phyloP scores from a whole-genome alignment of 2,113 vertebrate species.

The Geococcyx californianus region DNA sequence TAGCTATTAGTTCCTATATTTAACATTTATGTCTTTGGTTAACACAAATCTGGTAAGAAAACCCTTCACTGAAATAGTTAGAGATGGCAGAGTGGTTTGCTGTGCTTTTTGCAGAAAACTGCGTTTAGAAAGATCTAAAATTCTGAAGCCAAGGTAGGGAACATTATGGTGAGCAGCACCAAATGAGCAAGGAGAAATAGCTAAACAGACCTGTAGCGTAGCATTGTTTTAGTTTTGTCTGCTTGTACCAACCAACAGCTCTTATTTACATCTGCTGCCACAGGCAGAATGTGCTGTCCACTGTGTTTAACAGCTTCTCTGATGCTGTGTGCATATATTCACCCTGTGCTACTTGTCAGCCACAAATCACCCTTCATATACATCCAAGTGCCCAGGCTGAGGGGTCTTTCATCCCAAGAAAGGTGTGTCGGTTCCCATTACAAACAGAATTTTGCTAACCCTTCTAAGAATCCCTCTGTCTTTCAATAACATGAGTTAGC shows the following conservation, averaged over 20 bases:
- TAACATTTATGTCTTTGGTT: not conserved
- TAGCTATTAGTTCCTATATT: not conserved
- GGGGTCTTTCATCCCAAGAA: not conserved
- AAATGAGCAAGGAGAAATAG: not conserved
- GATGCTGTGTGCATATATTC: not conserved
- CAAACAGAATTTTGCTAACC: not conserved
- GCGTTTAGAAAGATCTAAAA: not conserved
- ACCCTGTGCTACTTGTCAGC: not conserved
- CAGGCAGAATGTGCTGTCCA: fast-evolving
- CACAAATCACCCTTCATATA: not conserved
- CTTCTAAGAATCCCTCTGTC: not conserved
- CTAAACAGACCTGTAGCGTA: not conserved
- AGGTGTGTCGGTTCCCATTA: not conserved
- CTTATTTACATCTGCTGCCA: not conserved
- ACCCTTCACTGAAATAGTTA: not conserved
- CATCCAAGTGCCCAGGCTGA: not conserved
- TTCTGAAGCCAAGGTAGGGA: not conserved
- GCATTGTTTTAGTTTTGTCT: not conserved
- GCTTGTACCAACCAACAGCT: not conserved
- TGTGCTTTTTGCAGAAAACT: not conserved
- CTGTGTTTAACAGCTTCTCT: not conserved
- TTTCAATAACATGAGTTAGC: not conserved
- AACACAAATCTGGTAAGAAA: not conserved
- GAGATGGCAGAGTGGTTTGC: not conserved
- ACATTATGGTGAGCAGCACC: not conserved